Percentiles rank a stretch among this genome's conserved stretches.
Evolutionary conservation across 2,888 invertebrate species (phyloP).

Genomic region (Meiosimyza decipiens): DNA sequence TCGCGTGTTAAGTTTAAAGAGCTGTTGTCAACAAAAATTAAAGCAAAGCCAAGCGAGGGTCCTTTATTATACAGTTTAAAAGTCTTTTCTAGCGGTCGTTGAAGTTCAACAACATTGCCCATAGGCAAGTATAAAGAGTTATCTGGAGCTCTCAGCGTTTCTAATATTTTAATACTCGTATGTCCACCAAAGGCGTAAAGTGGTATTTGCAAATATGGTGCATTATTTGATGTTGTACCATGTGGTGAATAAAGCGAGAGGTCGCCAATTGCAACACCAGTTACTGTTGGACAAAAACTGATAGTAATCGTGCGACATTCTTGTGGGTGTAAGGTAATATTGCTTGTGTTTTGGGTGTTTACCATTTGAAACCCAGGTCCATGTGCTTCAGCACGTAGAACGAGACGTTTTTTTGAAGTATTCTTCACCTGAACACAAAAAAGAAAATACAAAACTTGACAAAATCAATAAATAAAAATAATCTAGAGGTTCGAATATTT

Average conservation of each 20-base stretch:
- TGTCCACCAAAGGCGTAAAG: slow-evolving; percentile 73
- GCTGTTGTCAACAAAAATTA: slow-evolving; percentile 58
- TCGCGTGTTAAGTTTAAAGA: slow-evolving; percentile 59
- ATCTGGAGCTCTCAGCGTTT: slow-evolving; percentile 70
- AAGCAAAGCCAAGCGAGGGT: slow-evolving; percentile 69
- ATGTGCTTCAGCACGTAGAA: slow-evolving; percentile 69
- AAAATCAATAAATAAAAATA: no score
- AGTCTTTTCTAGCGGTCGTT: slow-evolving; percentile 65
- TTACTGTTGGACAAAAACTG: slow-evolving; percentile 70
- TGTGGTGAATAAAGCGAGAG: slow-evolving; percentile 69
- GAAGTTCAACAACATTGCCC: slow-evolving; percentile 69
- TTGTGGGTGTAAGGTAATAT: slow-evolving; percentile 68
- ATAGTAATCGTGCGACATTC: slow-evolving; percentile 71
- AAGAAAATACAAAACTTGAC: no score
- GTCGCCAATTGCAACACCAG: slow-evolving; percentile 70
- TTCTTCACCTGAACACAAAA: slow-evolving; percentile 65
- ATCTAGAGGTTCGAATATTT: no score
- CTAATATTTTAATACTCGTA: slow-evolving; percentile 68
- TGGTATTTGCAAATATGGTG: slow-evolving; percentile 56
- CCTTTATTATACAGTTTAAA: slow-evolving; percentile 71
- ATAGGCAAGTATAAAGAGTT: slow-evolving; percentile 72
- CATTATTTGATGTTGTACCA: slow-evolving; percentile 40
- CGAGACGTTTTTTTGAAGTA: slow-evolving; percentile 69
- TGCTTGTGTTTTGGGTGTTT: slow-evolving; percentile 58
- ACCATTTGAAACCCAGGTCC: slow-evolving; percentile 68